Percentiles rank a stretch among this genome's conserved stretches.
Evolutionary conservation across 1,140 invertebrate genomes (phyloP).

Genomic region (Argopecten irradians): DNA sequence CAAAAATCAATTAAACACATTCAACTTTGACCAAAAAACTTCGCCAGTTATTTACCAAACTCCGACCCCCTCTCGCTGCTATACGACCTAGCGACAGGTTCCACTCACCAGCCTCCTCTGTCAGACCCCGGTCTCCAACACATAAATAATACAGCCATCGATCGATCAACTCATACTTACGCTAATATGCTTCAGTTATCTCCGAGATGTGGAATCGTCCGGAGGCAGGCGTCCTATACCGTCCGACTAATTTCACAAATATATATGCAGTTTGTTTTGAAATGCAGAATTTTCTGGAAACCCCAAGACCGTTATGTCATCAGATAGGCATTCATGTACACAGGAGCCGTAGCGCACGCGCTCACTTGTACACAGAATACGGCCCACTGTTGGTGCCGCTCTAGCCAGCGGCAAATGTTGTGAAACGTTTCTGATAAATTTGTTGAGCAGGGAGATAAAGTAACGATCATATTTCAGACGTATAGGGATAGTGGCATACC

Average conservation of each 20-base stretch:
- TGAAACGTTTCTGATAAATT: conserved; percentile 18
- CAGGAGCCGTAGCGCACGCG: conserved; percentile 2
- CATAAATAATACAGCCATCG: background rate
- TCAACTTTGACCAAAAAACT: no score
- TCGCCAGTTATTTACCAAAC: background rate
- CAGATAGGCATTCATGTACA: conserved; percentile 16
- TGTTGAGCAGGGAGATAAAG: conserved; percentile 8
- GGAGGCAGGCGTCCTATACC: background rate
- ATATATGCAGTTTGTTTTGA: background rate
- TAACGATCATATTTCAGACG: conserved; percentile 8
- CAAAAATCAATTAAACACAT: no score
- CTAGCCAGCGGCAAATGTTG: conserved; percentile 20
- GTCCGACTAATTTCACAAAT: background rate
- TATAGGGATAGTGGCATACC: conserved; percentile 7
- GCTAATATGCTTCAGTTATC: background rate
- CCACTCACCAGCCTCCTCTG: background rate
- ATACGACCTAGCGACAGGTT: background rate
- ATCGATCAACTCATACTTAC: background rate
- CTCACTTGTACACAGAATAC: background rate
- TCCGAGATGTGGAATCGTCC: background rate
- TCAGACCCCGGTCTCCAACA: background rate
- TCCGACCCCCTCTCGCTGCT: background rate
- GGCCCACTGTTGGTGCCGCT: background rate
- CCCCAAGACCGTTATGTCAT: background rate
- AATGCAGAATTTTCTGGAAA: conserved; percentile 11